Evolutionary conservation across 2,113 vertebrate genomes (phyloP).

Genomic region (Galemys pyrenaicus): DNA sequence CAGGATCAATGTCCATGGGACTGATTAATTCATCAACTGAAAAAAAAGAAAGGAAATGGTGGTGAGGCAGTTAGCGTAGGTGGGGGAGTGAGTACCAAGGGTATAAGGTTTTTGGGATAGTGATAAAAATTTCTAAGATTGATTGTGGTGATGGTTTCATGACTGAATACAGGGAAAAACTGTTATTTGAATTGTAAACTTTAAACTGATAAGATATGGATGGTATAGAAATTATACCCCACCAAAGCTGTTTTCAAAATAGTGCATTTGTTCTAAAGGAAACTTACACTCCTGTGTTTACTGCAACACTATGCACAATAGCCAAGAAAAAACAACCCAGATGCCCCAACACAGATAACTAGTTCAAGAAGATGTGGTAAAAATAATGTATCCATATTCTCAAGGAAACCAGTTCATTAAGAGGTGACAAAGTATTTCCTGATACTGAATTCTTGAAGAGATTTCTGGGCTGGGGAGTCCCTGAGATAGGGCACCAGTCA

Average conservation of each 20-base stretch:
- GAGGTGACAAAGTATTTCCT: background rate
- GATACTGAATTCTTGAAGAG: background rate
- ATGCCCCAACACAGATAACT: no score
- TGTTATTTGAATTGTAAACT: background rate
- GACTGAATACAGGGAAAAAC: background rate
- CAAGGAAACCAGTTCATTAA: background rate
- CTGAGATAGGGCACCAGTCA: no score
- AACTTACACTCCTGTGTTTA: no score
- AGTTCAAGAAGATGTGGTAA: background rate
- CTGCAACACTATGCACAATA: no score
- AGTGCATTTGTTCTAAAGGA: background rate
- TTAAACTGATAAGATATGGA: background rate
- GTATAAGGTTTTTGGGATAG: background rate
- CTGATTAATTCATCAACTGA: constrained; percentile 95
- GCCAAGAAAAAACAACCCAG: no score
- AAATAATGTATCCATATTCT: background rate
- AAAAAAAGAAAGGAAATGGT: constrained; percentile 66
- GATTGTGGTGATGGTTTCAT: background rate
- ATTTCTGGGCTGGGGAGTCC: background rate
- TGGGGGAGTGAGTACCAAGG: background rate
- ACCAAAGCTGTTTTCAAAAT: background rate
- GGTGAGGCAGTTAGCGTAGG: background rate
- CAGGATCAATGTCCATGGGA: constrained; percentile 95
- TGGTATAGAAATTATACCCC: background rate
- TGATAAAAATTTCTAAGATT: background rate